phyloP scores from a whole-genome alignment of 2,888 invertebrate species.

The Spilosoma lubricipeda region DNA sequence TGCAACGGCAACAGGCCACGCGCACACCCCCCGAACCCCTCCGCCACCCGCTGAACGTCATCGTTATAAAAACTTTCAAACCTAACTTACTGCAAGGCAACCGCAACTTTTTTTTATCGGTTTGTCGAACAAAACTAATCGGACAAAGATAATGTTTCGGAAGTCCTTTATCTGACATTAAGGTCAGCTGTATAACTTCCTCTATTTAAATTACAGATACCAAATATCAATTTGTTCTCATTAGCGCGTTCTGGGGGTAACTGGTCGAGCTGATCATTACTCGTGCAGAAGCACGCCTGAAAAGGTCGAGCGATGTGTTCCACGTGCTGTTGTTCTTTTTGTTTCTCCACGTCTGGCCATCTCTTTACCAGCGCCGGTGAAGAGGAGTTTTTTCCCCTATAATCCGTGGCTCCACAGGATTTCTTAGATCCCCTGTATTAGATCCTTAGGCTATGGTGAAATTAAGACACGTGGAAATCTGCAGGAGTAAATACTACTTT shows the following conservation, averaged over 20 bases:
- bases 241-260: not conserved
- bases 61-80: slow-evolving; percentile 54
- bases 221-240: not conserved
- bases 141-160: slow-evolving; percentile 14
- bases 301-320: not conserved
- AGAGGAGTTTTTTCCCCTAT: too few species aligned
- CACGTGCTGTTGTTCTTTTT: too few species aligned
- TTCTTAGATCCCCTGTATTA: too few species aligned
- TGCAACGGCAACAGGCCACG: slow-evolving; percentile 64
- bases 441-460: too few species aligned
- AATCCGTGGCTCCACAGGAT: too few species aligned
- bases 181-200: slow-evolving; percentile 1
- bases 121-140: slow-evolving; percentile 25
- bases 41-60: slow-evolving; percentile 51
- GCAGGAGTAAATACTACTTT: too few species aligned
- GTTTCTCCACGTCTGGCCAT: too few species aligned
- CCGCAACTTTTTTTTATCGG: slow-evolving; percentile 34
- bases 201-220: not conserved
- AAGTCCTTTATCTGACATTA: slow-evolving; percentile 12
- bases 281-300: not conserved
- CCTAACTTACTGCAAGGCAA: slow-evolving; percentile 37
- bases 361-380: too few species aligned
- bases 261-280: not conserved
- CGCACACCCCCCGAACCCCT: slow-evolving; percentile 31
- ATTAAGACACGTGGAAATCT: too few species aligned